Evolutionary conservation across 2,888 invertebrate genomes (phyloP).

Genomic region (Parnassius mnemosyne): DNA sequence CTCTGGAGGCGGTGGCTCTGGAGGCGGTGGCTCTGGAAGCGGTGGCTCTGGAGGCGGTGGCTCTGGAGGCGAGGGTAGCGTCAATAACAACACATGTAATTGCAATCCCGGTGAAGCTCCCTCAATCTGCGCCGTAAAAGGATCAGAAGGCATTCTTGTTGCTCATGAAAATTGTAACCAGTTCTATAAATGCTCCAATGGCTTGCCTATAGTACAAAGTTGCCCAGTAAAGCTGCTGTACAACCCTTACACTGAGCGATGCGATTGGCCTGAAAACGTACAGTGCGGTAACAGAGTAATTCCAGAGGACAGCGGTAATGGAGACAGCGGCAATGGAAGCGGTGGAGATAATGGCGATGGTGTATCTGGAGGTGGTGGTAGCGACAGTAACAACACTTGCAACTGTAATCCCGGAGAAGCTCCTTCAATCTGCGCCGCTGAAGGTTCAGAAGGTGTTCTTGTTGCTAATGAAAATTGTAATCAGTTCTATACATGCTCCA

Average conservation of each 20-base stretch:
- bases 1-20: not conserved
- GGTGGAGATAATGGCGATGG: not conserved
- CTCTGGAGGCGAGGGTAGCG: too few species aligned
- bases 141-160: conserved; percentile 24
- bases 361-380: conserved; percentile 11
- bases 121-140: conserved; percentile 19
- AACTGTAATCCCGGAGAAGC: too few species aligned
- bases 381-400: conserved; percentile 28
- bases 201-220: conserved; percentile 32
- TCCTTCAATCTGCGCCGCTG: too few species aligned
- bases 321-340: not conserved
- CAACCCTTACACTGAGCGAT: conserved; percentile 36
- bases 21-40: not conserved
- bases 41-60: conserved; percentile 9
- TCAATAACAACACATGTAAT: conserved; percentile 30
- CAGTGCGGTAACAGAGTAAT: conserved; percentile 38
- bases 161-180: conserved; percentile 33
- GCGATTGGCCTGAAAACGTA: conserved; percentile 44
- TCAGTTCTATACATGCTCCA: too few species aligned
- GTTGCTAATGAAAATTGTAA: too few species aligned
- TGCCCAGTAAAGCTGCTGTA: conserved; percentile 38
- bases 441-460: too few species aligned
- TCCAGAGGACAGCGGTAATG: conserved; percentile 26
- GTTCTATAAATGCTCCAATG: conserved; percentile 40
- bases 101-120: conserved; percentile 38